These are phyloP conservation scores for Eufriesea mexicana DNA, from an alignment of 1,140 invertebrate genomes.

Conservation along the genomic window DNA sequence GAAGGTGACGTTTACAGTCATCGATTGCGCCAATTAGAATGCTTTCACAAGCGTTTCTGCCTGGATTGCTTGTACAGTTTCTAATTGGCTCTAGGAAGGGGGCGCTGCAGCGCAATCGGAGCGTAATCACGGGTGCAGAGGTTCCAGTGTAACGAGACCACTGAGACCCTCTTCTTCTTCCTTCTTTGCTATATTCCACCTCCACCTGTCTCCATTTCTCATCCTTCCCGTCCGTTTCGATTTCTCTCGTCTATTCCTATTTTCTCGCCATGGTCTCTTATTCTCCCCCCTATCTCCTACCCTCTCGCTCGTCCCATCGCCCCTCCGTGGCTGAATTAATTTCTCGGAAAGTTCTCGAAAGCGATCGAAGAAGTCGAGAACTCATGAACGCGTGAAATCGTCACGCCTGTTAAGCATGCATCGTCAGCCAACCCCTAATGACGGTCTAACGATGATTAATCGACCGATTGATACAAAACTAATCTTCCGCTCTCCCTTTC, in stretches of 20 bases:
- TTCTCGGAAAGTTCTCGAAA: not conserved
- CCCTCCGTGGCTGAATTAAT: not conserved
- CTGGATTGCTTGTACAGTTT: not conserved
- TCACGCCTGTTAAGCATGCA: not conserved
- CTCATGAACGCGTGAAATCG: not conserved
- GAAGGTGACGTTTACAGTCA: not conserved
- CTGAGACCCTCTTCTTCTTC: not conserved
- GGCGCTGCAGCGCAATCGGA: not conserved
- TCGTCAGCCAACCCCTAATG: not conserved
- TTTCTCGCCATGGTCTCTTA: not conserved
- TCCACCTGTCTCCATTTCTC: not conserved
- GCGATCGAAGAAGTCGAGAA: not conserved
- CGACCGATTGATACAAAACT: conserved; percentile 35
- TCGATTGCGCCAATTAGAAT: not conserved
- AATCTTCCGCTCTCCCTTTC: not conserved
- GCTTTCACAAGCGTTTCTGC: not conserved
- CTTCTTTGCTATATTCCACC: not conserved
- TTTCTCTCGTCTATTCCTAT: not conserved
- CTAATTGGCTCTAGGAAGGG: not conserved
- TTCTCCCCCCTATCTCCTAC: not conserved
- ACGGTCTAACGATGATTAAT: conserved; percentile 25
- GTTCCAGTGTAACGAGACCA: not conserved
- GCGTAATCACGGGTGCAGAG: not conserved
- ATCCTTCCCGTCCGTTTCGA: not conserved
- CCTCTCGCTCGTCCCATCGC: not conserved